Percentiles rank a stretch among this genome's conserved stretches.
phyloP scores from a whole-genome alignment of 2,888 invertebrate species.

The Cosmopolites sordidus region DNA sequence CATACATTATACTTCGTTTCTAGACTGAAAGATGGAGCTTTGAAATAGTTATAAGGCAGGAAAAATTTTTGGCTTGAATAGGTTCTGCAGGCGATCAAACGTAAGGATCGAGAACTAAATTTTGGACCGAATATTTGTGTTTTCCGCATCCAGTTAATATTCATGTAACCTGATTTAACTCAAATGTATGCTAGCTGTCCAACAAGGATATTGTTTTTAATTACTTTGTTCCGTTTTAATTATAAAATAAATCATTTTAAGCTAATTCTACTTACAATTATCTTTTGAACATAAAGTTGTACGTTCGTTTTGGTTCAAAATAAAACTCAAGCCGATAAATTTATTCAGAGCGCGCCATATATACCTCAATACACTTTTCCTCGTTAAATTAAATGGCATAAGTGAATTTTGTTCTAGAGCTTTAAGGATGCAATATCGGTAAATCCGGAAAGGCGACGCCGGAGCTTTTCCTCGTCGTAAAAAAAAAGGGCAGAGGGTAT shows the following conservation, averaged over 20 bases:
- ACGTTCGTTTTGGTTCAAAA: too few species aligned
- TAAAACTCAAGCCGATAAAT: too few species aligned
- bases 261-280: neutral
- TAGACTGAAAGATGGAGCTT: too few species aligned
- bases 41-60: too few species aligned
- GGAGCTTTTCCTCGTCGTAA: constrained; percentile 8
- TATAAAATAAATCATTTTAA: neutral
- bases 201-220: constrained; percentile 41
- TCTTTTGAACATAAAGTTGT: too few species aligned
- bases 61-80: too few species aligned
- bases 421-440: constrained; percentile 4
- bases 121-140: constrained; percentile 41
- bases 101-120: too few species aligned
- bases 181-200: constrained; percentile 38
- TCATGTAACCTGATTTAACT: constrained; percentile 40
- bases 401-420: neutral
- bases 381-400: constrained; percentile 5
- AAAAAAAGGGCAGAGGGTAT: constrained; percentile 12
- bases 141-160: constrained; percentile 38
- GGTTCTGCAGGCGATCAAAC: too few species aligned
- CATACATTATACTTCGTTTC: too few species aligned
- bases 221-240: constrained; percentile 34
- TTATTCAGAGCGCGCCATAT: too few species aligned
- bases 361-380: neutral
- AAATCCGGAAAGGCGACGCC: constrained; percentile 3